phyloP scores from a whole-genome alignment of 2,888 invertebrate species.

The Epinotia brunnichana region DNA sequence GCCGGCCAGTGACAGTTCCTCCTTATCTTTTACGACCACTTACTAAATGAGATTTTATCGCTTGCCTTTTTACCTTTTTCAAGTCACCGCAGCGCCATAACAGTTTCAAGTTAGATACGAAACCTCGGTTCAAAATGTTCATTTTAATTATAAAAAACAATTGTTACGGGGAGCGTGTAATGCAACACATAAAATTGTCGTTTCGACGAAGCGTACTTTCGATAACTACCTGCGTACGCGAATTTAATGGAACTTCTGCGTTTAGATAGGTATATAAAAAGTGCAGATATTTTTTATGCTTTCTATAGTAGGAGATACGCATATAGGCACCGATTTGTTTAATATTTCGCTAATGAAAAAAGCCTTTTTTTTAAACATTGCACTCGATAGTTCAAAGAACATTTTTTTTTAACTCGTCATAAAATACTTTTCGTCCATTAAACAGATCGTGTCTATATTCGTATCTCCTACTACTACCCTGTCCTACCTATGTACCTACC shows the following conservation, averaged over 20 bases:
- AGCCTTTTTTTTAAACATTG: too few species aligned
- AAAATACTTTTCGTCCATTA: too few species aligned
- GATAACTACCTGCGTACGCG: not conserved
- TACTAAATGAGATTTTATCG: slow-evolving; percentile 63
- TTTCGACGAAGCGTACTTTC: slow-evolving; percentile 19
- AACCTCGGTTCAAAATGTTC: slow-evolving; percentile 23
- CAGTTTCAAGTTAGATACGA: slow-evolving; percentile 35
- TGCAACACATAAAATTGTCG: slow-evolving; percentile 9
- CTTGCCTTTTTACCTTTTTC: slow-evolving; percentile 33
- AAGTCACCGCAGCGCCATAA: slow-evolving; percentile 9
- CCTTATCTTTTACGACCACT: slow-evolving; percentile 56
- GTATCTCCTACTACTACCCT: too few species aligned
- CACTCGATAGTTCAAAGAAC: too few species aligned
- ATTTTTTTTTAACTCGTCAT: too few species aligned
- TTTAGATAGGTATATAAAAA: not conserved
- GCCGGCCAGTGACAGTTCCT: slow-evolving; percentile 13
- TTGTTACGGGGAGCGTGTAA: slow-evolving; percentile 23
- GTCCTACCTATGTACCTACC: too few species aligned
- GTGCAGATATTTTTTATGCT: not conserved
- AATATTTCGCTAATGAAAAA: too few species aligned
- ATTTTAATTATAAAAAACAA: slow-evolving; percentile 32
- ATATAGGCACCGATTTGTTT: too few species aligned
- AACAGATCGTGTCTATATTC: too few species aligned
- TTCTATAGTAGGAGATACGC: not conserved
- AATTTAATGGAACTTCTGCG: not conserved